phyloP scores from a whole-genome alignment of 1,140 invertebrate genomes.

The Leptinotarsa texana region DNA sequence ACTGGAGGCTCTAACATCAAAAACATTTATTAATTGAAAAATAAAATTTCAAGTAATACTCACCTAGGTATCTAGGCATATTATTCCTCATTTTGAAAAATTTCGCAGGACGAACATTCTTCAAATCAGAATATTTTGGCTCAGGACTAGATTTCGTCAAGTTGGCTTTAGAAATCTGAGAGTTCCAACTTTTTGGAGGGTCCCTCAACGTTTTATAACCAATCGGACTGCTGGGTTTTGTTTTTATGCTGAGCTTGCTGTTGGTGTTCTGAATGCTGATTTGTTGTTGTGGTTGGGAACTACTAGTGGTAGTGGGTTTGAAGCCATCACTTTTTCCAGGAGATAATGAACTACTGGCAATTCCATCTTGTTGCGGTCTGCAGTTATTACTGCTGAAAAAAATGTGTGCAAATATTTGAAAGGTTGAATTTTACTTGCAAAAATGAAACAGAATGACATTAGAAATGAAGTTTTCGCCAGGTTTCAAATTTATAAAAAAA shows the following conservation, averaged over 20 bases:
- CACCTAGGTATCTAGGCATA: conserved; percentile 61
- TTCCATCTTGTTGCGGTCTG: neutral
- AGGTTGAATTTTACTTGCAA: too few relatives aligned
- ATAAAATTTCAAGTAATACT: conserved; percentile 18
- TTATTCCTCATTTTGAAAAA: conserved; percentile 65
- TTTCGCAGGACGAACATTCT: conserved; percentile 57
- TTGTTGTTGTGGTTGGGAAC: conserved; percentile 19
- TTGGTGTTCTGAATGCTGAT: conserved; percentile 22
- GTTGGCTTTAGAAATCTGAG: conserved; percentile 60
- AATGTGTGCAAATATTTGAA: too few relatives aligned
- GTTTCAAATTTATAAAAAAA: too few relatives aligned
- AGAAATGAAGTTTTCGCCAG: too few relatives aligned
- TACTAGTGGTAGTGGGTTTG: neutral
- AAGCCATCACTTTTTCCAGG: neutral
- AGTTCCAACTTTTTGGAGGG: conserved; percentile 65
- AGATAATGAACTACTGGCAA: neutral
- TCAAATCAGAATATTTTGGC: conserved; percentile 39
- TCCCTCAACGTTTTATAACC: conserved; percentile 63
- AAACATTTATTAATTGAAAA: neutral
- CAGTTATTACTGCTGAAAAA: too few relatives aligned
- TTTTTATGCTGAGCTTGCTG: conserved; percentile 45
- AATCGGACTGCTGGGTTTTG: conserved; percentile 50
- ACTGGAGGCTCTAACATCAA: neutral
- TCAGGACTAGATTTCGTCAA: conserved; percentile 36
- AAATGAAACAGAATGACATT: too few relatives aligned